A percentile compares a stretch with the other conserved stretches of the same genome.
These are phyloP conservation scores for Clytia hemisphaerica DNA, from an alignment of 30 jellyfish, hydroid and myxozoan species.

Conservation along the genomic window DNA sequence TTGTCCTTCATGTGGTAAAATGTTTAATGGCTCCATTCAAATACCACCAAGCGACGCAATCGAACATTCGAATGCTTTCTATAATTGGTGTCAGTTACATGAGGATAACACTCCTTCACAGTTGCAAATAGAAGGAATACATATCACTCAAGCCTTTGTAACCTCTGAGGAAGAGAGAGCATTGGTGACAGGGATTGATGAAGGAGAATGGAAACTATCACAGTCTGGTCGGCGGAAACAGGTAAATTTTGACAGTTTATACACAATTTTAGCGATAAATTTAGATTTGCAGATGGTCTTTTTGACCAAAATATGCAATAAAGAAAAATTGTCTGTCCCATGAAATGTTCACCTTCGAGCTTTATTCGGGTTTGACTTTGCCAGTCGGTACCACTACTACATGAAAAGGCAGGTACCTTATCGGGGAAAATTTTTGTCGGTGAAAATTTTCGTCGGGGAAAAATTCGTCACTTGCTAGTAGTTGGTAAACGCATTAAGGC, in stretches of 20 bases:
- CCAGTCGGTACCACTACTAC: no score
- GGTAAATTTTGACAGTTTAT: constrained; percentile 27
- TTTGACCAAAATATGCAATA: no score
- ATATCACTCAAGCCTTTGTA: constrained; percentile 52
- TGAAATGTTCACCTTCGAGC: no score
- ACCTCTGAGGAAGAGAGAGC: constrained; percentile 46
- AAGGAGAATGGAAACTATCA: constrained; percentile 81
- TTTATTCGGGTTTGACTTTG: no score
- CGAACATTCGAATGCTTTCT: neutral
- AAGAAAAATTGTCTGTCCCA: no score
- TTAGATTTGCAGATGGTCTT: neutral
- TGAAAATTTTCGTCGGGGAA: no score
- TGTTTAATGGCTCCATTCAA: constrained; percentile 2
- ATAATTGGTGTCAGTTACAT: constrained; percentile 21
- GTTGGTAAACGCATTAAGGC: no score
- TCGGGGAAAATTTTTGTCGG: no score
- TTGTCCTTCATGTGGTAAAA: constrained; percentile 28
- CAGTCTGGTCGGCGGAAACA: constrained; percentile 98
- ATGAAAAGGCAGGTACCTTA: no score
- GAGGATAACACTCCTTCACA: no score
- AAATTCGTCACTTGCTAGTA: no score
- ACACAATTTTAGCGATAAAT: neutral
- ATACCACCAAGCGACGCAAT: neutral
- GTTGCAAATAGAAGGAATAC: constrained; percentile 5
- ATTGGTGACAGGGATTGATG: constrained; percentile 41